Evolutionary conservation across 1,140 invertebrate genomes (phyloP).

Genomic region (Anadara kagoshimensis): DNA sequence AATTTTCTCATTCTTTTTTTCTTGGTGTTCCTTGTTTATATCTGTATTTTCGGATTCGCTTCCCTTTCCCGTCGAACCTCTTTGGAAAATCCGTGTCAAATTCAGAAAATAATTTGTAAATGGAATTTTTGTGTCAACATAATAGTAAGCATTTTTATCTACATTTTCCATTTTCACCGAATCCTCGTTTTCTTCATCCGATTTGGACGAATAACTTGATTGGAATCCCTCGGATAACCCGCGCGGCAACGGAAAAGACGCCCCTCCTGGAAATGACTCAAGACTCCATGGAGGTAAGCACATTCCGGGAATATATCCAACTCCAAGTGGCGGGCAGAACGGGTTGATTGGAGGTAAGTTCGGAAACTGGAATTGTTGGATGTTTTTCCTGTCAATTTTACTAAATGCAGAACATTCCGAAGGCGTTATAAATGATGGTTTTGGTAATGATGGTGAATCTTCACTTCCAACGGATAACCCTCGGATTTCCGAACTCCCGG

Average conservation of each 20-base stretch:
- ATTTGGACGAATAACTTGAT: background rate
- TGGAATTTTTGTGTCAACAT: slow-evolving; percentile 51
- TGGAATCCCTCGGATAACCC: too few relatives aligned
- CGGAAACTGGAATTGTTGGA: background rate
- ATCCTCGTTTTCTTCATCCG: background rate
- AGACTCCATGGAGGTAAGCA: slow-evolving; percentile 33
- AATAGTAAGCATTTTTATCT: slow-evolving; percentile 41
- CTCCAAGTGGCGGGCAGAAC: background rate
- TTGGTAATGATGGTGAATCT: background rate
- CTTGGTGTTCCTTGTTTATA: background rate
- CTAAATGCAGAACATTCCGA: slow-evolving; percentile 51
- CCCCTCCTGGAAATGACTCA: background rate
- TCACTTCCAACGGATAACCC: background rate
- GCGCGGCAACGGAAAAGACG: background rate
- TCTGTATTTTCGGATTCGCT: background rate
- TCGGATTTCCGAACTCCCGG: background rate
- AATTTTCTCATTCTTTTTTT: background rate
- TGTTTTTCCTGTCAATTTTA: slow-evolving; percentile 35
- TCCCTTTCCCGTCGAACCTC: background rate
- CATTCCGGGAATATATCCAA: slow-evolving; percentile 18
- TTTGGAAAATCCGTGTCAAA: slow-evolving; percentile 46
- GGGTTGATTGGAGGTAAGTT: background rate
- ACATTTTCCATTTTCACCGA: background rate
- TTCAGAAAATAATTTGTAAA: slow-evolving; percentile 58
- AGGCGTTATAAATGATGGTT: slow-evolving; percentile 29